phyloP scores from a whole-genome alignment of 2,113 vertebrate species.

The Lontra canadensis region DNA sequence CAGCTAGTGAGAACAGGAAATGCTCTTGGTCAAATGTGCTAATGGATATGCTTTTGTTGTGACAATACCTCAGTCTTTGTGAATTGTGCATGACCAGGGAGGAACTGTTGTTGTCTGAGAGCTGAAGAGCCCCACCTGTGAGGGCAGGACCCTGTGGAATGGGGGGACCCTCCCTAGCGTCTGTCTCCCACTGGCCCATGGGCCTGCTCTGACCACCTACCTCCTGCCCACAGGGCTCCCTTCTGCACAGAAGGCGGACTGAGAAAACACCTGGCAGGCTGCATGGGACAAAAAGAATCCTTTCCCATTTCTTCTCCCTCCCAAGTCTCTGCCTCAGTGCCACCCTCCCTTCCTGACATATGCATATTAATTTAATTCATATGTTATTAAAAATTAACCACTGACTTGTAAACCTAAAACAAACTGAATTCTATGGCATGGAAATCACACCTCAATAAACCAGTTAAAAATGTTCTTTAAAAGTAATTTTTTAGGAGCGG shows the following conservation, averaged over 20 bases:
- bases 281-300: background rate
- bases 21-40: background rate
- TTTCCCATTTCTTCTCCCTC: background rate
- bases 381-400: background rate
- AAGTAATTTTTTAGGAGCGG: background rate
- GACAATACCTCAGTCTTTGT: background rate
- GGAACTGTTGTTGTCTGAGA: background rate
- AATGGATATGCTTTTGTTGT: background rate
- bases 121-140: background rate
- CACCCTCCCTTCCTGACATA: too few species aligned
- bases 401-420: background rate
- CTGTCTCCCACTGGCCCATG: rapidly evolving
- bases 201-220: background rate
- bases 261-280: background rate
- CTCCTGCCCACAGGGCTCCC: background rate
- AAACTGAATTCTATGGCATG: background rate
- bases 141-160: too few species aligned
- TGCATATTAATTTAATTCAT: background rate
- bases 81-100: background rate
- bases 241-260: background rate
- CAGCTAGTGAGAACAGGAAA: background rate
- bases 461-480: background rate
- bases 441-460: constrained; percentile 19
- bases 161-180: background rate
- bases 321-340: background rate